Base-by-base conservation (phyloP, 2,888 invertebrate species). In the Tricholauxania praeusta region DNA sequence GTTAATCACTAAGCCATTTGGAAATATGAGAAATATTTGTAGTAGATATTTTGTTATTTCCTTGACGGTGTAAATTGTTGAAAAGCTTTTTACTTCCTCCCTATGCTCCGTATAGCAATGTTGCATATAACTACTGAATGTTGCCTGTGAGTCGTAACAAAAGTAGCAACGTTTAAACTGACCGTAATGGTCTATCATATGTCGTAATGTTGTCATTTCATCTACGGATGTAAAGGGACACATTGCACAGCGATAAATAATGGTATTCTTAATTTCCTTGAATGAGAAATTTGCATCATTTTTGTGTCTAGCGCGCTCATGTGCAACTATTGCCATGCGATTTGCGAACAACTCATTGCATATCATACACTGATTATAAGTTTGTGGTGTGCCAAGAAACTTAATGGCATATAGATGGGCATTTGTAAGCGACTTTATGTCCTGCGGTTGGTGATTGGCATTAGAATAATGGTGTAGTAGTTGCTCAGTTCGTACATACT, bases 241-340 rank as follows among this genome's bases (percentile, higher is more conserved):
- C 12, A 84, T 80, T 15, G 86, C 84, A 75, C 91, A 91, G 72
- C 88, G 89, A 12, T 88, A 84, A 0, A 89, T 88, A 0, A 88
- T 78, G 0, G 84, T 81, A 0, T 88, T 75, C 5, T 55, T 75
- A 3, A 85, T 32, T 51, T 79, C 76, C 6, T 80, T 80, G 59
- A 81, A 84, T 22, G 81, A 79, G 68, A 83, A 82, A 10, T 65
- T 79, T 1, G 75, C 77, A 12, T 78, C 76, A 4, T 70, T 67
- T 5, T 39, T 68, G 51, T 83, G 84, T 39, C 75, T 59, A 17
- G 76, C 59, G 1, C 49, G 28, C 1, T 80, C 82, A 69, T 85
- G 85, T 3, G 78, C 79, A 1, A 77, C 82, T 49, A 85, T 82
- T 0, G 79, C 76, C 3, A 70, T 60, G 12, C 77, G 78, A n/a